Base-by-base conservation (phyloP, 1,140 invertebrate genomes). In the Brachionus koreanus region DNA sequence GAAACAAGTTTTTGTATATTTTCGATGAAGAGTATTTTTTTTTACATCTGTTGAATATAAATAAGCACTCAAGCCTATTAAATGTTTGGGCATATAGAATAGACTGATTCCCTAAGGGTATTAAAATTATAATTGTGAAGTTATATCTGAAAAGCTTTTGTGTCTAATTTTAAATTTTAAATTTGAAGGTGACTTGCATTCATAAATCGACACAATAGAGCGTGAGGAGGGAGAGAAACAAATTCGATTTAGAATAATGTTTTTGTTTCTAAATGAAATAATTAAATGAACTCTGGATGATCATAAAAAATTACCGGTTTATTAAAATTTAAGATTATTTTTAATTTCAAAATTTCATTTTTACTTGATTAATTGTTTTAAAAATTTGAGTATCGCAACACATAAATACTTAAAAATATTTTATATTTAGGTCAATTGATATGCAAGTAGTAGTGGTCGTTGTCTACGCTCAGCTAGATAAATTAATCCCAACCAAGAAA, bases 241-340 rank as follows among this genome's bases (percentile, higher is more conserved):
- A 29, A 29, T 57, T 57, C 19, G 49, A 23, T 57, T 57, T 19
- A 57, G 49, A 57, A 57, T 57, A 57, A 57, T 57, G 16, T 57
- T 57, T 57, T 57, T 57, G 6, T 57, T 57, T 57, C 19, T 19
- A n/a, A n/a, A 13, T 29, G 1, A 16, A 49, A 49, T 49, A 57
- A 57, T 57, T n/a, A 25, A 57, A 57, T 9, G 49, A 57, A 19
- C 49, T 57, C 49, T 57, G 49, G 49, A 57, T 57, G 49, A 37
- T 69, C 65, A 69, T 69, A 69, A 69, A 69, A 42, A 69, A 69
- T 69, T 69, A 69, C 65, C 65, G 65, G 65, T 69, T 69, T 69
- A 69, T 69, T 69, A 69, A 69, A 69, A 69, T 39, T 37, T 5
- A 65, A 65, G 23, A 33, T 7, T 33, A 13, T 13, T 37, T 37